Evolutionary conservation across 2,888 invertebrate genomes (phyloP), one percentile per base, ranked within the genome.

Genomic region (Nebria brevicollis): DNA sequence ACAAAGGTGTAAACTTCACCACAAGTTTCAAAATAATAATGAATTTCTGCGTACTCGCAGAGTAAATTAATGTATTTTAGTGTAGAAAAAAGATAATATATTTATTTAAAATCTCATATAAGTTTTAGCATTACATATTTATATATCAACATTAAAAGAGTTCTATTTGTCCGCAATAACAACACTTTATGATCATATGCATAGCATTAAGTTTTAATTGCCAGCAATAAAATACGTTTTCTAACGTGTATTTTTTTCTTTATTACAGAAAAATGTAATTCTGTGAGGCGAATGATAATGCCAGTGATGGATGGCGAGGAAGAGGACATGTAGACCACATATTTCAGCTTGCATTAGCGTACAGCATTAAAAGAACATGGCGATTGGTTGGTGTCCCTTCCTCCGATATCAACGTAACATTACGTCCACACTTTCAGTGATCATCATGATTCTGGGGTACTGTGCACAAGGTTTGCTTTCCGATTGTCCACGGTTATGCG

Each of bases 401-500:
- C 25, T 73, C 41, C 73, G 73, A 41, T 73, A n/a, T 73, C 43
- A 43, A n/a, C 54, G 65, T 65, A 65, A 75, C 20, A 64, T 75
- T n/a, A 25, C 54, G 15, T 64, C 64, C 26, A 75, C 81, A n/a
- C 72, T 81, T 26, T 77, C 72, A 66, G 70, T 84, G 66, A 15
- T 86, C 75, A 81, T 88, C 66, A 84, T 88, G 82, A 83, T 88
- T 78, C 85, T 87, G 82, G 86, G 86, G 83, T 86, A 86, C 83
- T 86, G 86, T 84, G 90, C 91, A 85, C 89, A 90, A 86, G 86
- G 87, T 84, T 84, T 88, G 42, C 86, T 89, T 84, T 92, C 93
- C 86, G 94, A 93, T 85, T 95, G 95, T 87, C 95, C 95, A 77
- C 91, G 92, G 83, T 91, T 93, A 85, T 96, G 96, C 90, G 95